Percentiles rank a stretch among this genome's conserved stretches.
phyloP scores from a whole-genome alignment of 2,797 vertebrate genomes.

The Echeneis naucrates region DNA sequence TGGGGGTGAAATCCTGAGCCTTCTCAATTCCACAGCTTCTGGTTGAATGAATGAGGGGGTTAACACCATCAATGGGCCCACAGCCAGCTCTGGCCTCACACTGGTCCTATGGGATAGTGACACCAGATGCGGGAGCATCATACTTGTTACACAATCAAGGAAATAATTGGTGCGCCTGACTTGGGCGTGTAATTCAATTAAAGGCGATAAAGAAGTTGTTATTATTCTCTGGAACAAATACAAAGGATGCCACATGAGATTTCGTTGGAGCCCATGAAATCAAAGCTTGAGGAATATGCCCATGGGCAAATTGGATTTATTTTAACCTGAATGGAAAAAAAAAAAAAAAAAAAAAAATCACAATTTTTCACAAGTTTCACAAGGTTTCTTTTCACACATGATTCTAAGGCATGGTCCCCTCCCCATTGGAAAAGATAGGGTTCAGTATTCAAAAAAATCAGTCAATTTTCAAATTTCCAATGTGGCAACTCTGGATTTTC shows the following conservation, averaged over 20 bases:
- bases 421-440: neutral
- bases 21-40: constrained; percentile 51
- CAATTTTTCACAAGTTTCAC: neutral
- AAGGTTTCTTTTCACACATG: neutral
- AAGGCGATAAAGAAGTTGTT: constrained; percentile 48
- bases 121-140: constrained; percentile 59
- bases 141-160: constrained; percentile 70
- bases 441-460: neutral
- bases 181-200: constrained; percentile 71
- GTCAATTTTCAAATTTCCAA: constrained; percentile 20
- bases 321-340: neutral
- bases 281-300: constrained; percentile 23
- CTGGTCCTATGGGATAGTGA: constrained; percentile 50
- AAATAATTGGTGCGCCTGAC: constrained; percentile 56
- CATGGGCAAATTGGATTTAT: constrained; percentile 6
- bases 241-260: constrained; percentile 22
- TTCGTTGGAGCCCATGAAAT: constrained; percentile 47
- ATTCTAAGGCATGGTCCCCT: neutral
- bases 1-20: constrained; percentile 46
- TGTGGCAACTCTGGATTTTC: constrained; percentile 47
- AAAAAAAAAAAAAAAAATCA: no score
- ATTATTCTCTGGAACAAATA: constrained; percentile 41
- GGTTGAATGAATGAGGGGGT: constrained; percentile 53
- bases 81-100: constrained; percentile 45
- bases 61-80: constrained; percentile 48